Conservation (phyloP, 2,888 invertebrate species). For the Hanleya hanleyi region DNA sequence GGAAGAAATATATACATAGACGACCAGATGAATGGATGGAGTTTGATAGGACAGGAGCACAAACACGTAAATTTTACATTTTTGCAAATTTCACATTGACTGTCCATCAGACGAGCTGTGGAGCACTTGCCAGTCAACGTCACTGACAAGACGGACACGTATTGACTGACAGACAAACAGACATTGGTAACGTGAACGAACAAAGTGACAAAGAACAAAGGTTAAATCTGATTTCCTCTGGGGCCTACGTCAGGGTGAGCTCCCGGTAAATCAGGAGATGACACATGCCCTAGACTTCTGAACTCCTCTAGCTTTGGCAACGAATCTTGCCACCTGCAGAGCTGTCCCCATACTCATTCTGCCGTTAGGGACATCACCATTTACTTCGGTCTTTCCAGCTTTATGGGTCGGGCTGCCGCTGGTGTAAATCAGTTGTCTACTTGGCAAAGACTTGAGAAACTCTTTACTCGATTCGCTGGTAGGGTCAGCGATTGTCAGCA, state of each 20-base stretch:
- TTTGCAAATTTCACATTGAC: no score
- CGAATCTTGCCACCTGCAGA: slow-evolving; percentile 67
- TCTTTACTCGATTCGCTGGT: slow-evolving; percentile 58
- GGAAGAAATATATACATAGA: no score
- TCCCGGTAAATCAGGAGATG: slow-evolving; percentile 42
- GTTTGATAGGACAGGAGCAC: no score
- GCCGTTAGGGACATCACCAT: slow-evolving; percentile 49
- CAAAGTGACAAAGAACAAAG: not conserved
- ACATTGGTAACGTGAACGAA: not conserved
- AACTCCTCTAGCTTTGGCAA: slow-evolving; percentile 64
- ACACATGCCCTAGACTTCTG: slow-evolving; percentile 67
- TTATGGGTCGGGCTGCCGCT: slow-evolving; percentile 33
- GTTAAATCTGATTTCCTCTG: not conserved
- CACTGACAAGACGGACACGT: no score
- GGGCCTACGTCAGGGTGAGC: not conserved
- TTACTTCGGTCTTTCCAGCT: slow-evolving; percentile 30
- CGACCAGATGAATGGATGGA: no score
- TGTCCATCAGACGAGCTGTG: no score
- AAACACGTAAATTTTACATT: no score
- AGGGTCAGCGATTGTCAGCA: slow-evolving; percentile 85
- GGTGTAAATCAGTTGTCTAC: slow-evolving; percentile 45
- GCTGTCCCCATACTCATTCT: slow-evolving; percentile 64
- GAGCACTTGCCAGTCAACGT: no score
- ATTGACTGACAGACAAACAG: no score
- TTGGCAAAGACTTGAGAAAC: slow-evolving; percentile 59